Evolutionary conservation across 1,140 invertebrate species (phyloP).

Genomic region (Drosophila bocqueti): DNA sequence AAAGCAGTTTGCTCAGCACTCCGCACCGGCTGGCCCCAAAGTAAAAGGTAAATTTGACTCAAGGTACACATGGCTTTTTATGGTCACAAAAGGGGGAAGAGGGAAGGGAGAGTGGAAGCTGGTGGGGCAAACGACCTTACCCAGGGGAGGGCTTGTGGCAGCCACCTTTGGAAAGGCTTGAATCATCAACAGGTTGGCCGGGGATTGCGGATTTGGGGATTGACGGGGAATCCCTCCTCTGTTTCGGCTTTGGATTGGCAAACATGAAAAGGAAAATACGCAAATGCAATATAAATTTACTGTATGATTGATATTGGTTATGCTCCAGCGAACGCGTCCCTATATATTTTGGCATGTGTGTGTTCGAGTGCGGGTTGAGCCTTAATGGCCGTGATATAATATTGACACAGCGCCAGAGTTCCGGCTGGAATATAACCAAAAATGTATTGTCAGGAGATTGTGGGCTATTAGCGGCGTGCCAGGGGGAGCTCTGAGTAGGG

Average conservation of each 20-base stretch:
- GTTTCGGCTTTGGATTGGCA: conserved; percentile 60
- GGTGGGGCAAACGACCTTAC: conserved; percentile 17
- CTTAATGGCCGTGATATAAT: conserved; percentile 45
- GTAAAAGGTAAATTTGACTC: conserved; percentile 67
- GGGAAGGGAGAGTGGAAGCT: neutral
- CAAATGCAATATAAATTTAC: conserved; percentile 55
- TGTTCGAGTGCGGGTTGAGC: conserved; percentile 9
- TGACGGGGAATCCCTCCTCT: neutral
- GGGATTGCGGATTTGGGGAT: conserved; percentile 4
- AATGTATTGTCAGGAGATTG: conserved; percentile 36
- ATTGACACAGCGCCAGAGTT: conserved; percentile 34
- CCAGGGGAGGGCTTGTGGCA: conserved; percentile 19
- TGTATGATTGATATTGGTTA: conserved; percentile 55
- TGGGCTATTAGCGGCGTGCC: conserved; percentile 20
- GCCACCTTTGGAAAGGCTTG: conserved; percentile 49
- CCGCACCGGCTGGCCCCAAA: conserved; percentile 16
- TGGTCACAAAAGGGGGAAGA: conserved; percentile 16
- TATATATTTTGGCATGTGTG: neutral
- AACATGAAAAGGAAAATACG: conserved; percentile 63
- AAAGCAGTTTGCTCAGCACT: conserved; percentile 69
- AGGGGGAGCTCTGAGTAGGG: no score
- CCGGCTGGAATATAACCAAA: conserved; percentile 29
- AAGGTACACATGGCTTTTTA: conserved; percentile 69
- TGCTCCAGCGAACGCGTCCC: conserved; percentile 24
- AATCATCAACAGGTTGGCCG: conserved; percentile 66